These are phyloP conservation scores for Scaptomyza caliginosa DNA, from an alignment of 2,888 invertebrate genomes.

Conservation along the genomic window DNA sequence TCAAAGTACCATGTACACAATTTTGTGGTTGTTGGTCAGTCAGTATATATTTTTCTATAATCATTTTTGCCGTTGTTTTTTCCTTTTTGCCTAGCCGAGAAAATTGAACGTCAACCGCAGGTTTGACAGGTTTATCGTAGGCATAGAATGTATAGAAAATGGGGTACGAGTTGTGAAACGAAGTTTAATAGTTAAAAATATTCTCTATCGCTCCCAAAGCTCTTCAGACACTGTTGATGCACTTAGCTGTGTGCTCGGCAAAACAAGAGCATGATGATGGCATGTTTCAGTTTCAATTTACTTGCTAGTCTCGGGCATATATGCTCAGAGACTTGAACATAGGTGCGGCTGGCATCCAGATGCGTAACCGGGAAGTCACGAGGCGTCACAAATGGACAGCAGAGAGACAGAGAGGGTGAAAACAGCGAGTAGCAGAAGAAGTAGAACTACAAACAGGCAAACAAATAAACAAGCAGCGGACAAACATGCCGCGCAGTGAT, in stretches of 20 bases:
- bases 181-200: no score
- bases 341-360: background rate
- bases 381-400: conserved; percentile 55
- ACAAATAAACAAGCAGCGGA: conserved; percentile 64
- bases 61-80: conserved; percentile 21
- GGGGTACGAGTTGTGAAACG: background rate
- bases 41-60: conserved; percentile 32
- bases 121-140: conserved; percentile 27
- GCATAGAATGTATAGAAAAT: background rate
- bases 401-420: conserved; percentile 7
- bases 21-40: conserved; percentile 26
- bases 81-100: background rate
- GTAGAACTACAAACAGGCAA: conserved; percentile 49
- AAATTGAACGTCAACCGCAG: conserved; percentile 23
- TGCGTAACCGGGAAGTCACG: conserved; percentile 37
- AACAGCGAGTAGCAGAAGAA: conserved; percentile 27
- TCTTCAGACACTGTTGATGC: conserved; percentile 24
- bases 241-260: conserved; percentile 56
- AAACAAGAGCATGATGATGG: conserved; percentile 43
- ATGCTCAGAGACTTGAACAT: background rate
- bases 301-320: conserved; percentile 25
- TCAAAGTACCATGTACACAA: conserved; percentile 12
- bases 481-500: conserved; percentile 69
- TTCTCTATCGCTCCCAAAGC: background rate
- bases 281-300: conserved; percentile 62